Evolutionary conservation across 2,797 vertebrate species (phyloP), one percentile per base, ranked within the genome.

Genomic region (Parauchenoglanis punctatus): DNA sequence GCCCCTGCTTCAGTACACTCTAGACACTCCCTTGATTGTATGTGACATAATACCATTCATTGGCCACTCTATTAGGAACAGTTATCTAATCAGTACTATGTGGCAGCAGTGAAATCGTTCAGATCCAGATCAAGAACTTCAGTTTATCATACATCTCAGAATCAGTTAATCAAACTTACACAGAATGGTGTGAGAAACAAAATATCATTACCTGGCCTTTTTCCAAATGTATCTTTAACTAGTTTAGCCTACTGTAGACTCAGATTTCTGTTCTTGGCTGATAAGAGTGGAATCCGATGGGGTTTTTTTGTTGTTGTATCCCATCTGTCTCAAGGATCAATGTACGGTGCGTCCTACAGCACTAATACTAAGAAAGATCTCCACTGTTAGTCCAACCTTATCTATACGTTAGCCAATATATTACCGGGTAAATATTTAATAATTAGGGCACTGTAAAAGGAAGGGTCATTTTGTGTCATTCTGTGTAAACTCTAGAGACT

Each of bases 61-160:
- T 5, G 23, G 40, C 20, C 49, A 54, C 25, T 31, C 12, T 77
- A 31, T 54, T 28, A 77, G 6, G 76, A 78, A 58, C 3, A 31
- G 1, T 17, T 78, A 77, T 77, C 5, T 3, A 54, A 56, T 35
- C 76, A 78, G 8, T 58, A 56, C 13, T 52, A 54, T 54, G 12
- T 58, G 17, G 17, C 7, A 35, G 52, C 54, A 35, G 54, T 59
- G 56, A 58, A 18, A 40, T 58, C 54, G 12, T 80, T 80, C 20
- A 58, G n/a, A 56, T 13, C 73, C 73, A 54, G 52, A 78, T 52
- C 13, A 52, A 76, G 25, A 18, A 7, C 15, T 86, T 90, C 73
- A 70, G 49, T 10, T 83, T 28, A 83, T 44, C 31, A 61, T 8
- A 44, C 20, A 49, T n/a, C 23, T 49, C 44, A 25, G 20, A 73